These are phyloP conservation scores for Pseudochirops cupreus DNA, from an alignment of 2,797 vertebrate genomes.

Conservation along the genomic window DNA sequence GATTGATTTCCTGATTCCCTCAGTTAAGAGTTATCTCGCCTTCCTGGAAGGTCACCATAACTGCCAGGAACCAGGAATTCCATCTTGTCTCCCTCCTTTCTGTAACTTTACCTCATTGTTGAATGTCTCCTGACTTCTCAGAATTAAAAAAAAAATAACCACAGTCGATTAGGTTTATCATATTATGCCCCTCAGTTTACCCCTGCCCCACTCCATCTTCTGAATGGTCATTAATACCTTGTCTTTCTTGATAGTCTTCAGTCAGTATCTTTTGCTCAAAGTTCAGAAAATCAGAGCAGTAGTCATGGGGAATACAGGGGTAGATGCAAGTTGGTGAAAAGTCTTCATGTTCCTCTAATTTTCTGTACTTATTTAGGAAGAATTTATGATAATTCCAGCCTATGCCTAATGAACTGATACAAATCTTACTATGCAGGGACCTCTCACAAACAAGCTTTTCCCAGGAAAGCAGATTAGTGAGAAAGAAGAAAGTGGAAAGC, in stretches of 20 bases:
- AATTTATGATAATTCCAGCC: constrained; percentile 64
- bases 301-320: neutral
- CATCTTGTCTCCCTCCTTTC: neutral
- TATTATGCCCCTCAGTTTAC: neutral
- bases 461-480: neutral
- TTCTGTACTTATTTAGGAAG: constrained; percentile 41
- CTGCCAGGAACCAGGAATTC: neutral
- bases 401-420: constrained; percentile 65
- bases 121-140: neutral
- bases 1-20: neutral
- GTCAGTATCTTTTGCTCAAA: neutral
- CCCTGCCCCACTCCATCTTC: neutral
- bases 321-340: constrained; percentile 26
- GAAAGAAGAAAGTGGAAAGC: constrained; percentile 26
- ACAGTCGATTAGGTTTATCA: neutral
- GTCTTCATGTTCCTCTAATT: constrained; percentile 18
- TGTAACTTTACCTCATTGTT: neutral
- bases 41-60: neutral
- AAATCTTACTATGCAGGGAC: constrained; percentile 63
- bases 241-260: neutral
- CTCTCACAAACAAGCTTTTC: constrained; percentile 25
- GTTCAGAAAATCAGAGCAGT: no score
- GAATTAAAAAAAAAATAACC: neutral
- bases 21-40: neutral
- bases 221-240: neutral